Evolutionary conservation across 2,113 vertebrate genomes (phyloP).

Genomic region (Siniperca chuatsi): DNA sequence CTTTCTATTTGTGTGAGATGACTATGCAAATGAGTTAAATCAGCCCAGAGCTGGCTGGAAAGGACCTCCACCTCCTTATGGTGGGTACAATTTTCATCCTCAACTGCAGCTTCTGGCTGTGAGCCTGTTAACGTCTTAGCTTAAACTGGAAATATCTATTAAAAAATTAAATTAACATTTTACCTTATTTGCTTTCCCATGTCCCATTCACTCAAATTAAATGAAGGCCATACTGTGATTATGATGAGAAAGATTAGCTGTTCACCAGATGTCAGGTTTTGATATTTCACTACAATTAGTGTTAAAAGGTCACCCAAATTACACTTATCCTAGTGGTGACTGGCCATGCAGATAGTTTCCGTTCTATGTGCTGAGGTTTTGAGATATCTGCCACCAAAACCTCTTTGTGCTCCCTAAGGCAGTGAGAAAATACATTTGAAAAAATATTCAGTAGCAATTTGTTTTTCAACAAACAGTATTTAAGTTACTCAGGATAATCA

Average conservation of each 20-base stretch:
- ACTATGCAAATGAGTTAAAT: slow-evolving; percentile 15
- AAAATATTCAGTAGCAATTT: neutral
- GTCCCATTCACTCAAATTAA: neutral
- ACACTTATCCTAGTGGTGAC: neutral
- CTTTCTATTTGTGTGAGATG: neutral
- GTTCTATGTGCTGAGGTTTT: neutral
- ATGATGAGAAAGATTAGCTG: neutral
- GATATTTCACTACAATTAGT: neutral
- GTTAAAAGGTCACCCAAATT: neutral
- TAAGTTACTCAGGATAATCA: neutral
- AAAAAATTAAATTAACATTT: neutral
- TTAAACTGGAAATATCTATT: neutral
- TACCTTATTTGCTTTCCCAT: neutral
- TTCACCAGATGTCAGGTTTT: neutral
- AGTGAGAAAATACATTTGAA: neutral
- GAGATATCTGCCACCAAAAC: neutral
- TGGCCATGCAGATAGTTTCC: neutral
- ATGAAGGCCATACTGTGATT: neutral
- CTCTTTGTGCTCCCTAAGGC: neutral
- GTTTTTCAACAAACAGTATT: neutral
- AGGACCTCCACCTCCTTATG: neutral
- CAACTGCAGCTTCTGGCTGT: neutral
- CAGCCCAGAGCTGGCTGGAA: neutral
- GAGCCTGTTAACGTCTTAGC: neutral
- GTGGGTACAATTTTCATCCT: neutral